Percentiles rank a stretch among this genome's conserved stretches.
Conservation (phyloP, 2,797 vertebrate genomes). For the Chrysolophus pictus region DNA sequence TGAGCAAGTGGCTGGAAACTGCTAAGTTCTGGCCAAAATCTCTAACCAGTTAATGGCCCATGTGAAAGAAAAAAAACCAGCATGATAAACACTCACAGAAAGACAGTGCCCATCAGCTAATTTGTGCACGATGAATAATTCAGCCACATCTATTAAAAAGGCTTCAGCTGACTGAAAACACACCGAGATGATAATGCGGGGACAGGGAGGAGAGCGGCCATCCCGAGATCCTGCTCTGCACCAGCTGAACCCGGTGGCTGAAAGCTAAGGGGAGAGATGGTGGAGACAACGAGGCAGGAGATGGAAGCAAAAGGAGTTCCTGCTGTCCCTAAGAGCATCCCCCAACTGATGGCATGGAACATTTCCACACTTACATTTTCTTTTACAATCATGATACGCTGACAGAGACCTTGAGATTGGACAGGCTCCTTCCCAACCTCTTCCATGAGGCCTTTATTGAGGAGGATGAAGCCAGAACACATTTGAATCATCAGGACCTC, state of each 20-base stretch:
- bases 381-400: not conserved
- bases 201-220: not conserved
- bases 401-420: not conserved
- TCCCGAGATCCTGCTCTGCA: not conserved
- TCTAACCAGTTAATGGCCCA: not conserved
- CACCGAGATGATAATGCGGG: not conserved
- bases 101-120: not conserved
- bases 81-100: not conserved
- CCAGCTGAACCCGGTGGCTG: not conserved
- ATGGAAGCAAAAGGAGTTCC: not conserved
- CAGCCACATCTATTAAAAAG: not conserved
- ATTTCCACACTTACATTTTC: not conserved
- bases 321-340: not conserved
- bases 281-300: not conserved
- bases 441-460: not conserved
- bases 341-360: not conserved
- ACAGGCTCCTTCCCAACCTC: not conserved
- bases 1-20: not conserved
- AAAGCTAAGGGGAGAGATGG: not conserved
- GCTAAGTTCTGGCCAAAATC: not conserved
- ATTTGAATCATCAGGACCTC: not conserved
- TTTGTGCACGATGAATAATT: not conserved
- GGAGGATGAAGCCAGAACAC: not conserved
- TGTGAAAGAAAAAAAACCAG: not conserved
- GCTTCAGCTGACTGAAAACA: not conserved